Conservation (phyloP, 2,797 vertebrate species). For the Tolypeutes matacus region DNA sequence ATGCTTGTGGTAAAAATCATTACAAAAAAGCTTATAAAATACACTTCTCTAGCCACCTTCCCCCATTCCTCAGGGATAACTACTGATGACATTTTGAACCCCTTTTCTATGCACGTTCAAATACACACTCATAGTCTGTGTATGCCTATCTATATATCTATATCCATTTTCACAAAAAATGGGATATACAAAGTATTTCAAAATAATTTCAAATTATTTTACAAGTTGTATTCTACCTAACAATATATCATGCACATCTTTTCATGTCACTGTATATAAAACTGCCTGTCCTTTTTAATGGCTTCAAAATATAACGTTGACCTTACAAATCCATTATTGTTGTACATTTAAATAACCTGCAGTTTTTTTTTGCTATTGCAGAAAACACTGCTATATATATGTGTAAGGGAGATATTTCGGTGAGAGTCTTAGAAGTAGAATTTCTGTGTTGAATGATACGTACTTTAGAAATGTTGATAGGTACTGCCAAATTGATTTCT, state of each 20-base stretch:
- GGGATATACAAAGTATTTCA: conserved; percentile 6
- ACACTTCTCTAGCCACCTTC: conserved; percentile 14
- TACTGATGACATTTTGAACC: conserved; percentile 28
- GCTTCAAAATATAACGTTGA: background rate
- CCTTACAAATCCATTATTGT: background rate
- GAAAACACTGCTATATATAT: background rate
- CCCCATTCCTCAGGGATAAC: background rate
- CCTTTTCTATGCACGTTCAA: background rate
- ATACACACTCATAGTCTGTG: background rate
- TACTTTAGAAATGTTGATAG: conserved; percentile 16
- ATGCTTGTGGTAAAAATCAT: conserved; percentile 43
- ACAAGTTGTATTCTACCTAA: background rate
- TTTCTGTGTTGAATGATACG: background rate
- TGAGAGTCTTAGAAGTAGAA: conserved; percentile 37
- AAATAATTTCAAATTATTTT: conserved; percentile 56
- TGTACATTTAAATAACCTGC: background rate
- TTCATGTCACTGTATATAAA: background rate
- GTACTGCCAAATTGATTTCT: conserved; percentile 24
- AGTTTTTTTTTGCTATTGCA: background rate
- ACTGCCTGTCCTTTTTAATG: conserved; percentile 52
- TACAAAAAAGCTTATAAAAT: conserved; percentile 43
- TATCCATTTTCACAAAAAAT: conserved; percentile 32
- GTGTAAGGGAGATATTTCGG: background rate
- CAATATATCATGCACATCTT: background rate
- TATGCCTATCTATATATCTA: background rate